A percentile compares a stretch with the other conserved stretches of the same genome.
Evolutionary conservation across 2,797 vertebrate genomes (phyloP).

Genomic region (Thripadectes ignobilis): DNA sequence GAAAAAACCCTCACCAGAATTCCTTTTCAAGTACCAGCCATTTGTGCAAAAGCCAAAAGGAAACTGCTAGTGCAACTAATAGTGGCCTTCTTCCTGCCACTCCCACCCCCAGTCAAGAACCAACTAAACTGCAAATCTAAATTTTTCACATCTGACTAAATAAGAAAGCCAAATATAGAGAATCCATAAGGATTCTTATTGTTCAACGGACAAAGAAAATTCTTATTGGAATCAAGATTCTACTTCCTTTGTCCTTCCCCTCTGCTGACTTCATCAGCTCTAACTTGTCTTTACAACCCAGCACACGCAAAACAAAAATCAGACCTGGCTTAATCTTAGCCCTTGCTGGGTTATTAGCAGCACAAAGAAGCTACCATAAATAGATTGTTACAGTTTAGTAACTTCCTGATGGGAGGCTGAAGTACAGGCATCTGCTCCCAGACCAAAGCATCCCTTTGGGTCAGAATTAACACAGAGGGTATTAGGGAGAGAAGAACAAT

Average conservation of each 20-base stretch:
- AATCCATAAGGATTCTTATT: conserved; percentile 37
- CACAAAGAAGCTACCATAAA: conserved; percentile 65
- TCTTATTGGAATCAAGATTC: conserved; percentile 59
- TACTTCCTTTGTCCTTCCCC: conserved; percentile 61
- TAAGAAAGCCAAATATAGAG: conserved; percentile 13
- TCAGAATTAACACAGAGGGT: neutral
- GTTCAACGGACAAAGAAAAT: conserved; percentile 43
- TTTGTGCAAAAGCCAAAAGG: neutral
- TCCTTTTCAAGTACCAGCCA: neutral
- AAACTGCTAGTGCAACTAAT: neutral
- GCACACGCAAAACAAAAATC: neutral
- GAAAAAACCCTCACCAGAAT: rapidly evolving
- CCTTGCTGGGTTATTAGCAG: conserved; percentile 27
- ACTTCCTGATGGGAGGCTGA: conserved; percentile 48
- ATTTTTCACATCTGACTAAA: conserved; percentile 4
- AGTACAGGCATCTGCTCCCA: conserved; percentile 37
- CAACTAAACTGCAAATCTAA: neutral
- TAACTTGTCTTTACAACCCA: neutral
- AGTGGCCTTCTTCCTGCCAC: neutral
- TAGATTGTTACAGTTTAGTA: conserved; percentile 47
- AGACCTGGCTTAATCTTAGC: conserved; percentile 35
- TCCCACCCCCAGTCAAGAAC: neutral
- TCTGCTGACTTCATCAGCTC: conserved; percentile 50
- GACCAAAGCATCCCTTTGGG: neutral
- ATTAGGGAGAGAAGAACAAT: neutral